Percentiles rank a stretch among this genome's conserved stretches.
Conservation (phyloP, 2,888 invertebrate species). For the Oligia strigilis region DNA sequence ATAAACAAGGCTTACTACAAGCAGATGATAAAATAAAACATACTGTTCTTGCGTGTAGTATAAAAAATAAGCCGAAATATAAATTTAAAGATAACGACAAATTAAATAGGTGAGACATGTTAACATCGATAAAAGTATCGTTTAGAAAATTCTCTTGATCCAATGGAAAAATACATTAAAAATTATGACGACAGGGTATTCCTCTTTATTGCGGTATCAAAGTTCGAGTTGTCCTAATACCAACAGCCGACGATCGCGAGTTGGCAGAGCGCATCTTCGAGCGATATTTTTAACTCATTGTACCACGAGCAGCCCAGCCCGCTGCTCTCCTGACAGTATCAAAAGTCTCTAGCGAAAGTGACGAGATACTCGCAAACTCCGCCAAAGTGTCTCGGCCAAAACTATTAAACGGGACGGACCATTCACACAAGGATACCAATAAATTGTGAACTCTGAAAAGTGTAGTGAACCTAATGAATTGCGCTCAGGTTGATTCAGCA, state of each 20-base stretch:
- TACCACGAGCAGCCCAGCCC: slow-evolving; percentile 86
- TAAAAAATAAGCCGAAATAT: slow-evolving; percentile 29
- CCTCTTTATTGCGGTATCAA: slow-evolving; percentile 79
- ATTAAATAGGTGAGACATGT: slow-evolving; percentile 26
- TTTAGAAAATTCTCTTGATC: slow-evolving; percentile 22
- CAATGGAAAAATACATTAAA: slow-evolving; percentile 61
- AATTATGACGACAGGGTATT: slow-evolving; percentile 70
- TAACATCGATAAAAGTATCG: slow-evolving; percentile 35
- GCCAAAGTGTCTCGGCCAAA: slow-evolving; percentile 71
- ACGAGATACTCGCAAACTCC: slow-evolving; percentile 75
- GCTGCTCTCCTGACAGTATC: slow-evolving; percentile 85
- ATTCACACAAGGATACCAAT: slow-evolving; percentile 56
- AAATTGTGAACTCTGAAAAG: slow-evolving; percentile 65
- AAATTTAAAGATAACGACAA: slow-evolving; percentile 19
- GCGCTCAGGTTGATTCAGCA: slow-evolving; percentile 63
- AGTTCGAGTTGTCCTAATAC: slow-evolving; percentile 87
- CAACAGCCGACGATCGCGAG: slow-evolving; percentile 80
- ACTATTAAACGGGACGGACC: slow-evolving; percentile 62
- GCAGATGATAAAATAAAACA: slow-evolving; percentile 45
- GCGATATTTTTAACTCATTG: slow-evolving; percentile 91
- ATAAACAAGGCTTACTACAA: slow-evolving; percentile 59
- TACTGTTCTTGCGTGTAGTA: slow-evolving; percentile 9
- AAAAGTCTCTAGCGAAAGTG: slow-evolving; percentile 86
- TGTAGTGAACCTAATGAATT: slow-evolving; percentile 67
- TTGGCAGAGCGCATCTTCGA: slow-evolving; percentile 90